phyloP scores from a whole-genome alignment of 2,113 vertebrate species.

The Spea bombifrons region DNA sequence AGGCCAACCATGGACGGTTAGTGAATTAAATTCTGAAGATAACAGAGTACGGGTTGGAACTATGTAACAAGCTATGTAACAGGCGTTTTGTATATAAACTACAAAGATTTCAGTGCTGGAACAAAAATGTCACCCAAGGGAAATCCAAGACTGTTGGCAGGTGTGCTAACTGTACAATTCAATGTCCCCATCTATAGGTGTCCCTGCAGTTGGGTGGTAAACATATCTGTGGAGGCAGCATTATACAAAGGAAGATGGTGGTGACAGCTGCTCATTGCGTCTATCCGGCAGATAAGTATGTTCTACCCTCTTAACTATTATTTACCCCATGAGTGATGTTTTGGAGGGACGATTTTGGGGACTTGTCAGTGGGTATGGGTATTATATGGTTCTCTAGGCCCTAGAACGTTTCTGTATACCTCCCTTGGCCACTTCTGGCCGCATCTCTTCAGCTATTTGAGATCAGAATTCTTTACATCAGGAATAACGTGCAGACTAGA shows the following conservation, averaged over 20 bases:
- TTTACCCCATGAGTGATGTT: no score
- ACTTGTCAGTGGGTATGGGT: no score
- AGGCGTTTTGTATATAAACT: no score
- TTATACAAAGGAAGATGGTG: conserved; percentile 7
- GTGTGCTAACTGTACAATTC: no score
- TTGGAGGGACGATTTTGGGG: no score
- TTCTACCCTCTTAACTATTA: neutral
- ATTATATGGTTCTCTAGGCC: no score
- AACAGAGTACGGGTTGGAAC: no score
- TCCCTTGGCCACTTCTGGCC: neutral
- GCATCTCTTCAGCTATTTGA: no score
- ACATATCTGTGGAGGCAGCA: conserved; percentile 26
- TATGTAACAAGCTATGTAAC: no score
- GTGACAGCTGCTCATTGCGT: neutral
- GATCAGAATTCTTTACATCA: neutral
- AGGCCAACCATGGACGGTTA: conserved; percentile 32
- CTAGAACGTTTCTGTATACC: neutral
- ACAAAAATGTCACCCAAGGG: no score
- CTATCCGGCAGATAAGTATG: conserved; percentile 29
- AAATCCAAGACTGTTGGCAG: no score
- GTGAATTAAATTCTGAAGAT: neutral
- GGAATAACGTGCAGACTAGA: neutral
- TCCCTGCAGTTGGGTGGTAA: conserved; percentile 19
- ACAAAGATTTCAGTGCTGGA: no score
- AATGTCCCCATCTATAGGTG: neutral